These are phyloP conservation scores for Oscheius sp. DNA, from an alignment of 1,140 invertebrate species.

Conservation along the genomic window DNA sequence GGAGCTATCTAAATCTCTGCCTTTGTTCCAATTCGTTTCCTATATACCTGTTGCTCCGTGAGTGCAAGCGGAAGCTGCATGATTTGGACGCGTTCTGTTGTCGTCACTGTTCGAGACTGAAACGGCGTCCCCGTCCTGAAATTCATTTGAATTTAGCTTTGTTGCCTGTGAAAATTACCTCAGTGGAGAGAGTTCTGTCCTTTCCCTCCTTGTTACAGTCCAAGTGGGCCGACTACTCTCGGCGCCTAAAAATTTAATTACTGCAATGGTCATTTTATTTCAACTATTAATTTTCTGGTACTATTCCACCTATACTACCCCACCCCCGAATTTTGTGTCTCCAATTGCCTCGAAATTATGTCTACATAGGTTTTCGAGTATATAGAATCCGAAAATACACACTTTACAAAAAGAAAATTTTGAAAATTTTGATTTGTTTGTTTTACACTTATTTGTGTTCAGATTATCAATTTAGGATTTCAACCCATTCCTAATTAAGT, in stretches of 20 bases:
- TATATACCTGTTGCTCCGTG: slow-evolving; percentile 15
- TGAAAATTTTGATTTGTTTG: neutral
- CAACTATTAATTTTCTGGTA: neutral
- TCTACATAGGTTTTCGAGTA: neutral
- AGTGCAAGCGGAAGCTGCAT: slow-evolving; percentile 35
- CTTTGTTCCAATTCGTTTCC: neutral
- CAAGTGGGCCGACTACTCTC: slow-evolving; percentile 28
- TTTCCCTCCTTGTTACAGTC: slow-evolving; percentile 38
- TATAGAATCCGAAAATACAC: neutral
- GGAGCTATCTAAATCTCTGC: slow-evolving; percentile 13
- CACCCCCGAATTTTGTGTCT: neutral
- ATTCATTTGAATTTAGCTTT: slow-evolving; percentile 2
- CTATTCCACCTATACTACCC: too few species aligned
- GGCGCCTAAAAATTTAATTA: neutral
- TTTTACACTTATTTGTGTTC: too few species aligned
- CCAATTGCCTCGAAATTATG: neutral
- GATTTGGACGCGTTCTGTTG: slow-evolving; percentile 41
- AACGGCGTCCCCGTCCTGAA: slow-evolving; percentile 28
- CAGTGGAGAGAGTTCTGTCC: slow-evolving; percentile 34
- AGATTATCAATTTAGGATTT: too few species aligned
- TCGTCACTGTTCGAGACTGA: slow-evolving; percentile 42
- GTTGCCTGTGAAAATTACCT: slow-evolving; percentile 19
- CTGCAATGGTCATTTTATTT: too few species aligned
- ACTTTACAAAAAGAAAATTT: neutral
- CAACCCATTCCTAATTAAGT: too few species aligned